phyloP scores from a whole-genome alignment of 2,113 vertebrate species.

The Zapus hudsonius region DNA sequence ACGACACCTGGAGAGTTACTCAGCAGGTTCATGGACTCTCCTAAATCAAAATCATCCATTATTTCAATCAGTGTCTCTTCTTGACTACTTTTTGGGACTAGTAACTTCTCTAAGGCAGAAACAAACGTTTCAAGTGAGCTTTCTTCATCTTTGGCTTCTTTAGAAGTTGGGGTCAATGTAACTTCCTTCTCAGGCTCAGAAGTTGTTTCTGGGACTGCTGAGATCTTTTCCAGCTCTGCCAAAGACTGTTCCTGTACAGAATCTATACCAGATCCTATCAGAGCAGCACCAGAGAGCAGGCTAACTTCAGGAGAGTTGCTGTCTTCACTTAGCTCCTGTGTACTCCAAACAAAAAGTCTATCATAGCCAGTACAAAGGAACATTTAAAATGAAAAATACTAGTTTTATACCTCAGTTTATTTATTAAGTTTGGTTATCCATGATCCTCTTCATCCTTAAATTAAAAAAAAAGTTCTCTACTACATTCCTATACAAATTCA shows the following conservation, averaged over 20 bases:
- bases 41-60: slow-evolving; percentile 57
- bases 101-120: slow-evolving; percentile 59
- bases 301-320: slow-evolving; percentile 70
- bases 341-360: slow-evolving; percentile 67
- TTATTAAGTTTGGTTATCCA: neutral
- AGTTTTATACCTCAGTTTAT: slow-evolving; percentile 24
- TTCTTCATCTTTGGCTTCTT: slow-evolving; percentile 62
- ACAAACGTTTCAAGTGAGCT: slow-evolving; percentile 53
- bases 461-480: slow-evolving; percentile 31
- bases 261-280: neutral
- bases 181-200: slow-evolving; percentile 51
- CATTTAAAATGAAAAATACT: slow-evolving; percentile 23
- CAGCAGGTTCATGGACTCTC: slow-evolving; percentile 55
- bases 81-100: slow-evolving; percentile 51
- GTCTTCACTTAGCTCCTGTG: slow-evolving; percentile 62
- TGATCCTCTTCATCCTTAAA: slow-evolving; percentile 23
- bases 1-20: slow-evolving; percentile 59
- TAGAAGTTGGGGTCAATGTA: neutral
- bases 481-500: slow-evolving; percentile 24
- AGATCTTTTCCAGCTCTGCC: slow-evolving; percentile 48
- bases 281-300: slow-evolving; percentile 41
- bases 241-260: slow-evolving; percentile 32
- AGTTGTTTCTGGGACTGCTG: slow-evolving; percentile 42
- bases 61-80: slow-evolving; percentile 40
- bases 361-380: slow-evolving; percentile 26